Evolutionary conservation across 2,797 vertebrate species (phyloP), one percentile per base, ranked within the genome.

Genomic region (Falco berigora): DNA sequence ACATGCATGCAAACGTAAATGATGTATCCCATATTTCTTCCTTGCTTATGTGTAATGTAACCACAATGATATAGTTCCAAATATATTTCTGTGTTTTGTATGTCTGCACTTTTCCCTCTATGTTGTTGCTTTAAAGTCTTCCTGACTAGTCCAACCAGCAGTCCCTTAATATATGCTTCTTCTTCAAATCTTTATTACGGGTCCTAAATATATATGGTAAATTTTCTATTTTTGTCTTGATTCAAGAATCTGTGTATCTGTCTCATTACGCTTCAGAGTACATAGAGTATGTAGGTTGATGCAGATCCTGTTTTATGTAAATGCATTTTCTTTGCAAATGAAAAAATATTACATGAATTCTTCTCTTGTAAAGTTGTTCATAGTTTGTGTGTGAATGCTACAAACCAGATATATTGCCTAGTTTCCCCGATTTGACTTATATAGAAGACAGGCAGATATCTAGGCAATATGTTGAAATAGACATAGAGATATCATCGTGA

Each of bases 1-100:
- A 50, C 0, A 0, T 74, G 44, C 44, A 44, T 0, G 2, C 4
- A 1, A 36, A 72, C 78, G 10, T 52, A 78, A 85, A 56, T 72
- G 6, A 11, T 23, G 17, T 19, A 61, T 49, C 15, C 19, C 10
- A 2, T 46, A 40, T 67, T 86, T 77, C 46, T 77, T 46, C n/a
- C 30, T 59, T 73, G 21, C 15, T 38, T 78, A 47, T 62, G 9
- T 59, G 32, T 38, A 47, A 52, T 12, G 18, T 27, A 46, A 30
- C 18, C 25, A 32, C 21, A 7, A 47, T 46, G 47, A 30, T 19
- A 30, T 2, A 50, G 4, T 63, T 86, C 18, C n/a, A 63, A 42
- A 42, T 27, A 2, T 25, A 13, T 36, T 59, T 77, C 30, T 46
- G 2, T 13, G 4, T 23, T 50, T 56, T 69, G n/a, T 38, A 6